A percentile compares a stretch with the other conserved stretches of the same genome.
Conservation (phyloP, 92 coral and sea anemone species). For the Epizoanthus rinbou region DNA sequence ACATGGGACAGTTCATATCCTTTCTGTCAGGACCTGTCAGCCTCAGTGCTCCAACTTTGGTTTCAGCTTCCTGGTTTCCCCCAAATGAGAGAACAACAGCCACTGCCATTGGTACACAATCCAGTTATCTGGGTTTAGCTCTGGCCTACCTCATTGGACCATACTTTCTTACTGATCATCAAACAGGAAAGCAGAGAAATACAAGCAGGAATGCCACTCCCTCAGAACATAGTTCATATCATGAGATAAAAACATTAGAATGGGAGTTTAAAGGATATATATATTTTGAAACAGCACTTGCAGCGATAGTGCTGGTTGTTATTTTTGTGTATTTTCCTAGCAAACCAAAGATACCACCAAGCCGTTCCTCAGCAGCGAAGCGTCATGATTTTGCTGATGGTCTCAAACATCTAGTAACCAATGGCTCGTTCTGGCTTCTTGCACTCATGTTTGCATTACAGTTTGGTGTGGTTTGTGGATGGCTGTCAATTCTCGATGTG, state of each 20-base stretch:
- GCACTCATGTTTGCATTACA: constrained; percentile 26
- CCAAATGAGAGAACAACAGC: constrained; percentile 43
- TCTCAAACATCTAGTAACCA: constrained; percentile 4
- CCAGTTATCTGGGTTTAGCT: constrained; percentile 27
- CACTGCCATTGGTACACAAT: constrained; percentile 42
- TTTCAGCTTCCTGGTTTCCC: constrained; percentile 36
- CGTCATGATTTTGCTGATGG: constrained; percentile 34
- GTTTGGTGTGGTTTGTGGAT: constrained; percentile 29
- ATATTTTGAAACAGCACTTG: constrained; percentile 48
- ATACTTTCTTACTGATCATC: constrained; percentile 16
- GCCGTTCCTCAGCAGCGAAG: constrained; percentile 52
- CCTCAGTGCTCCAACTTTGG: constrained; percentile 26
- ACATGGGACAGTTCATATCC: constrained; percentile 22
- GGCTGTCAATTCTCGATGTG: constrained; percentile 35
- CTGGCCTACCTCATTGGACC: constrained; percentile 31
- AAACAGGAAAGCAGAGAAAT: neutral
- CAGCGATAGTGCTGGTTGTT: constrained; percentile 30
- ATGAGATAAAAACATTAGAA: neutral
- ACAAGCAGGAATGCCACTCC: neutral
- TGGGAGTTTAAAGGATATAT: constrained; percentile 39
- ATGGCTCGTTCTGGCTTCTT: constrained; percentile 10
- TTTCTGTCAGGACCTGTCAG: constrained; percentile 38
- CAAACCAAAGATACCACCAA: constrained; percentile 76
- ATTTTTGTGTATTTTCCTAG: constrained; percentile 70
- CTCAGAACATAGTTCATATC: neutral